Evolutionary conservation across 2,888 invertebrate species (phyloP).

Genomic region (Lymantria monacha): DNA sequence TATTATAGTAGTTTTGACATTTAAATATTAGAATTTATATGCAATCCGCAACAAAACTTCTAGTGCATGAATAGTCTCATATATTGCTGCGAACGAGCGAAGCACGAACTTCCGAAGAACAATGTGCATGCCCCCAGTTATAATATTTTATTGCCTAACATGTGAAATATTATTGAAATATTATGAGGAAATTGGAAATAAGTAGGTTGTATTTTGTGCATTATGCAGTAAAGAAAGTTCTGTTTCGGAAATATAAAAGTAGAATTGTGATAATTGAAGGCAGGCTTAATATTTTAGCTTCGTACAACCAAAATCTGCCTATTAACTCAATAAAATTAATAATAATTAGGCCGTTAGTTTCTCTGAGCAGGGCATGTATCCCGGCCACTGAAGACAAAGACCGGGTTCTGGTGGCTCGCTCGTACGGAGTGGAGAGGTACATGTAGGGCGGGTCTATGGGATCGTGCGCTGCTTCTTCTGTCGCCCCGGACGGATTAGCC

Average conservation of each 20-base stretch:
- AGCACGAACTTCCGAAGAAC: slow-evolving; percentile 29
- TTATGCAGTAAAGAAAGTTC: slow-evolving; percentile 1
- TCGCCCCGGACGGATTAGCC: too few relatives aligned
- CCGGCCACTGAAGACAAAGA: too few relatives aligned
- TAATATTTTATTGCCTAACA: slow-evolving; percentile 50
- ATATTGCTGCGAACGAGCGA: slow-evolving; percentile 29
- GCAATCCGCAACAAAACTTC: slow-evolving; percentile 16
- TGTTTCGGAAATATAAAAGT: not conserved
- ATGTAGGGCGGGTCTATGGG: too few relatives aligned
- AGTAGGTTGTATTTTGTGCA: slow-evolving; percentile 28
- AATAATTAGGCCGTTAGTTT: too few relatives aligned
- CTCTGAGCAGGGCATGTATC: too few relatives aligned
- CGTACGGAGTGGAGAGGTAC: too few relatives aligned
- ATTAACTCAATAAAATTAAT: too few relatives aligned
- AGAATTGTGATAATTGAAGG: too few relatives aligned
- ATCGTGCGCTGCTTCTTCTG: too few relatives aligned
- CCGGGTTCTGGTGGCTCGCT: too few relatives aligned
- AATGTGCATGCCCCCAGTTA: slow-evolving; percentile 47
- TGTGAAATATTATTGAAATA: slow-evolving; percentile 45
- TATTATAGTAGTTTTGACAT: slow-evolving; percentile 13
- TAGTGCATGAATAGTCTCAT: slow-evolving; percentile 26
- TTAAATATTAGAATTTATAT: slow-evolving; percentile 20
- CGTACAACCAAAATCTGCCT: too few relatives aligned
- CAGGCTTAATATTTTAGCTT: too few relatives aligned
- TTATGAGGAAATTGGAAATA: slow-evolving; percentile 44